Conservation (phyloP, 2,888 invertebrate species). For the Fragum sueziense region DNA sequence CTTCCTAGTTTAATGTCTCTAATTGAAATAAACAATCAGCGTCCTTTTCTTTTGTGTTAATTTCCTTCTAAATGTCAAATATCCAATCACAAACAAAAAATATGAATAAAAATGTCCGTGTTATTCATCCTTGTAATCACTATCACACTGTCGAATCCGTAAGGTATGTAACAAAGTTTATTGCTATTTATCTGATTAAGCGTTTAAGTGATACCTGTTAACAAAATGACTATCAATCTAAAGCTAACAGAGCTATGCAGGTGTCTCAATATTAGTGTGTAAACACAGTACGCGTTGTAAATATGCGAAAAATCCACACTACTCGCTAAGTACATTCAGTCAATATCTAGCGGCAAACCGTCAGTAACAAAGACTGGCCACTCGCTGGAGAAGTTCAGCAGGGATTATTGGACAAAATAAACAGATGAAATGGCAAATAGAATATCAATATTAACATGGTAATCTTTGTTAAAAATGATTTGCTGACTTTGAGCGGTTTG, state of each 20-base stretch:
- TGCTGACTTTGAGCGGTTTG: constrained; percentile 19
- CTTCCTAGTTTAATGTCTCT: constrained; percentile 7
- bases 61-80: constrained; percentile 36
- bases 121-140: not conserved
- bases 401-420: constrained; percentile 58
- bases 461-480: constrained; percentile 38
- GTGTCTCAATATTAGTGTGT: constrained; percentile 58
- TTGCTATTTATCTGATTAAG: constrained; percentile 31
- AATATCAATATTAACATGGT: constrained; percentile 53
- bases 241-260: constrained; percentile 58
- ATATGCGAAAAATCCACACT: constrained; percentile 51
- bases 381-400: constrained; percentile 37
- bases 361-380: constrained; percentile 54
- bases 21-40: constrained; percentile 33
- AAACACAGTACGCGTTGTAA: constrained; percentile 60
- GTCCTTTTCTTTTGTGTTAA: constrained; percentile 47
- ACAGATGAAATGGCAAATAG: constrained; percentile 58
- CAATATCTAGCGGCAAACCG: constrained; percentile 27
- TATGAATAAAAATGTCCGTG: constrained; percentile 1
- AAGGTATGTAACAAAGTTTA: constrained; percentile 27
- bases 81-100: constrained; percentile 3
- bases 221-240: constrained; percentile 58
- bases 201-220: constrained; percentile 58
- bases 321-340: constrained; percentile 23
- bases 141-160: constrained; percentile 11